These are phyloP conservation scores for Gasteruption jaculator DNA, from an alignment of 2,888 invertebrate species.

Conservation along the genomic window DNA sequence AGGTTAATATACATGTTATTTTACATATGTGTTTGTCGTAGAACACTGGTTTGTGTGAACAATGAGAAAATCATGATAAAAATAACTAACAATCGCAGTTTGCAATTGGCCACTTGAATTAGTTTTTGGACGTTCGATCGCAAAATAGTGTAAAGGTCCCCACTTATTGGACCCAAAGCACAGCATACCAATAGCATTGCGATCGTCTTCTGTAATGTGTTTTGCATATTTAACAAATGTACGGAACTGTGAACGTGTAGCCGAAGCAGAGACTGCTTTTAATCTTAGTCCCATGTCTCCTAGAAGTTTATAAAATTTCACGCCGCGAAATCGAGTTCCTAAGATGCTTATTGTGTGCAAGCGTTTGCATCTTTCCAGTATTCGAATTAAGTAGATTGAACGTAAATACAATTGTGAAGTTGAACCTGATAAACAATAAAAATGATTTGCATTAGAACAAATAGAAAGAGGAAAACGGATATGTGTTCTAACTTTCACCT, in stretches of 20 bases:
- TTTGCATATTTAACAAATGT: slow-evolving; percentile 30
- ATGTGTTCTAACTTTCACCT: too few species aligned
- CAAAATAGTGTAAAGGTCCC: slow-evolving; percentile 31
- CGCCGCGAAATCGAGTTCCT: slow-evolving; percentile 33
- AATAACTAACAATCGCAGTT: slow-evolving; percentile 36
- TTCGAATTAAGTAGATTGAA: slow-evolving; percentile 31
- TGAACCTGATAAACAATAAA: slow-evolving; percentile 28
- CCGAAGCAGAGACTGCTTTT: slow-evolving; percentile 22
- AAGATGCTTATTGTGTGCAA: slow-evolving; percentile 36
- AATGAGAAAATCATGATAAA: slow-evolving; percentile 25
- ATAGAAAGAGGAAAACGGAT: too few species aligned
- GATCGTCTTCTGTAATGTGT: slow-evolving; percentile 28
- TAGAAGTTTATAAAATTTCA: slow-evolving; percentile 36
- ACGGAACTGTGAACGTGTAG: slow-evolving; percentile 30
- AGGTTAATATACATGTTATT: too few species aligned
- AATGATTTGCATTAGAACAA: too few species aligned
- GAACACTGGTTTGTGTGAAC: too few species aligned
- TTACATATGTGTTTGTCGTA: too few species aligned
- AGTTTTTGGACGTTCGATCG: slow-evolving; percentile 20
- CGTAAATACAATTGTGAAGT: slow-evolving; percentile 32
- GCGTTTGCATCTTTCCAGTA: slow-evolving; percentile 34
- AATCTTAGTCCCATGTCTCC: slow-evolving; percentile 30
- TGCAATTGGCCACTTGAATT: too few species aligned
- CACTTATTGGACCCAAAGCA: slow-evolving; percentile 24
- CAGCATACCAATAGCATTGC: slow-evolving; percentile 25